Percentiles rank a stretch among this genome's conserved stretches.
These are phyloP conservation scores for Serranochromis macrocephalus DNA, from an alignment of 2,113 vertebrate genomes.

Conservation along the genomic window DNA sequence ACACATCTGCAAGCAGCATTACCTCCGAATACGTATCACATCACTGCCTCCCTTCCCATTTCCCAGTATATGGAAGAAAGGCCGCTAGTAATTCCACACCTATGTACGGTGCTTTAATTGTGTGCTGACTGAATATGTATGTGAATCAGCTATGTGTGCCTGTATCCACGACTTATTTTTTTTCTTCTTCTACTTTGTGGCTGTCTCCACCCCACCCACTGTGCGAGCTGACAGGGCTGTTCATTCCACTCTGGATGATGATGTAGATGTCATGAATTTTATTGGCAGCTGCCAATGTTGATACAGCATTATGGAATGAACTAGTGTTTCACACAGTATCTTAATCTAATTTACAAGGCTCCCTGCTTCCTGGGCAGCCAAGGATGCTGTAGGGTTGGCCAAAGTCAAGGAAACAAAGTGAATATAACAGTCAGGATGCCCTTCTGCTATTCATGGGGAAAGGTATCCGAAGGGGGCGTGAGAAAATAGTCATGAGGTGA, in stretches of 20 bases:
- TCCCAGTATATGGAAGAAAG: background rate
- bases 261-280: slow-evolving; percentile 71
- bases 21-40: slow-evolving; percentile 19
- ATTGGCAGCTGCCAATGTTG: slow-evolving; percentile 80
- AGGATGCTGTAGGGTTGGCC: slow-evolving; percentile 51
- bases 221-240: slow-evolving; percentile 64
- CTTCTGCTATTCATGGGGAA: slow-evolving; percentile 9
- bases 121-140: background rate
- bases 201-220: slow-evolving; percentile 35
- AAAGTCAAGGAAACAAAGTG: slow-evolving; percentile 60
- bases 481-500: background rate
- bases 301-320: slow-evolving; percentile 70
- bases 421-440: slow-evolving; percentile 35
- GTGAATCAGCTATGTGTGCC: background rate
- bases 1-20: slow-evolving; percentile 50
- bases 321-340: slow-evolving; percentile 74
- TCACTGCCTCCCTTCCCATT: background rate
- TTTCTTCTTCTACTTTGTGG: slow-evolving; percentile 1
- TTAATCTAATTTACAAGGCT: slow-evolving; percentile 69
- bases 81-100: background rate
- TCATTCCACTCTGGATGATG: slow-evolving; percentile 68
- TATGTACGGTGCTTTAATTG: background rate
- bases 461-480: background rate
- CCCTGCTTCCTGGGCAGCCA: slow-evolving; percentile 55
- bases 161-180: background rate